Percentiles rank a stretch among this genome's conserved stretches.
These are phyloP conservation scores for Zeuzera pyrina DNA, from an alignment of 2,888 invertebrate species.

Conservation along the genomic window DNA sequence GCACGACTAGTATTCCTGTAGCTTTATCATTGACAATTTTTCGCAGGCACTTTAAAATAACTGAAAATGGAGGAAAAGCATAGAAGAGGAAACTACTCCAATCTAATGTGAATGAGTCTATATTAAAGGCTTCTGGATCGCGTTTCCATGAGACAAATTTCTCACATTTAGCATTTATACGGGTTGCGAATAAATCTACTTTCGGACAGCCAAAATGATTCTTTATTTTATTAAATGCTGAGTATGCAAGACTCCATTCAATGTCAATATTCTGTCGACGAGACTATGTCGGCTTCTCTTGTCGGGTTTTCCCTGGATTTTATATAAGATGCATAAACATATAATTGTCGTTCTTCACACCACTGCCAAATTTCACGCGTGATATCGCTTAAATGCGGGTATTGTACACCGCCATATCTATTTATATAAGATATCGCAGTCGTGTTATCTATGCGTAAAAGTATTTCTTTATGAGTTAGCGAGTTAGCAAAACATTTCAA, in stretches of 20 bases:
- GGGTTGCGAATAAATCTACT: constrained; percentile 14
- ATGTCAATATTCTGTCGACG: constrained; percentile 6
- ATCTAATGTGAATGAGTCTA: constrained; percentile 13
- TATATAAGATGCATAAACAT: not conserved
- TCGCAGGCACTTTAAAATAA: constrained; percentile 9
- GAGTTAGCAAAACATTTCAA: not conserved
- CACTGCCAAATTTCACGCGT: not conserved
- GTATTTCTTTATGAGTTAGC: not conserved
- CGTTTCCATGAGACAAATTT: constrained; percentile 13
- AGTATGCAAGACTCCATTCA: constrained; percentile 10
- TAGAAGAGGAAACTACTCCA: constrained; percentile 14
- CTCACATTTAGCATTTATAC: constrained; percentile 13
- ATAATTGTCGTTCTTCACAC: not conserved
- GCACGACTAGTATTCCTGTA: constrained; percentile 9
- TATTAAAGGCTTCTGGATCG: constrained; percentile 9
- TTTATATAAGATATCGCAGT: not conserved
- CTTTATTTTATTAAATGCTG: constrained; percentile 5
- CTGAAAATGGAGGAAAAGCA: no score
- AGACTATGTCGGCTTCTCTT: not conserved
- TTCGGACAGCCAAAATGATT: constrained; percentile 8
- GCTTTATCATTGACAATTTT: constrained; percentile 8
- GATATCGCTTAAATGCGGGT: not conserved
- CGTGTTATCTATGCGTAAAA: not conserved
- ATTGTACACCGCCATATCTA: not conserved
- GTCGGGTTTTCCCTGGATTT: not conserved